A percentile compares a stretch with the other conserved stretches of the same genome.
Evolutionary conservation across 2,888 invertebrate genomes (phyloP).

Genomic region (Diaprepes abbreviatus): DNA sequence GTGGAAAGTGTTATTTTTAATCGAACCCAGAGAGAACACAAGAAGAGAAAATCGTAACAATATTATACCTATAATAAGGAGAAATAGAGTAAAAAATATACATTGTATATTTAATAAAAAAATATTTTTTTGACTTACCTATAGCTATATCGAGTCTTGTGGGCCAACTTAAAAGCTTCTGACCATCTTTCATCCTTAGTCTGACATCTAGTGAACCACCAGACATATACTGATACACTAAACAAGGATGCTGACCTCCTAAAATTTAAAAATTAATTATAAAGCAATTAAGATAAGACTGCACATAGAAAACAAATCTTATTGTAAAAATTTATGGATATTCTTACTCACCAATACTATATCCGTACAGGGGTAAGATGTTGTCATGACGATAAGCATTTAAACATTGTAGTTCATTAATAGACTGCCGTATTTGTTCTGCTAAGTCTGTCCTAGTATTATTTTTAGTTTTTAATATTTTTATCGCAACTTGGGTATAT

Average conservation of each 20-base stretch:
- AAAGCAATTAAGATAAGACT: no score
- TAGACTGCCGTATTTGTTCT: slow-evolving; percentile 76
- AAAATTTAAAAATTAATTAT: no score
- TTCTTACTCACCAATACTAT: slow-evolving; percentile 53
- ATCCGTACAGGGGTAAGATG: slow-evolving; percentile 88
- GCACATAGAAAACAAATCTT: no score
- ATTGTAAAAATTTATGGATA: no score
- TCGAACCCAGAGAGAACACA: no score
- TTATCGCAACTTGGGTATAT: slow-evolving; percentile 89
- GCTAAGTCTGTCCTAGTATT: slow-evolving; percentile 67
- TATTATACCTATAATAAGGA: no score
- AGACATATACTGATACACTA: slow-evolving; percentile 94
- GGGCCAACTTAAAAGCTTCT: slow-evolving; percentile 76
- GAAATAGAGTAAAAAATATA: no score
- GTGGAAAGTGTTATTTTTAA: no score
- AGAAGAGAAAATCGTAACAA: no score
- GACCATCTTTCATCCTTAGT: slow-evolving; percentile 69
- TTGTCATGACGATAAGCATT: slow-evolving; percentile 92
- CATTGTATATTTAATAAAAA: no score
- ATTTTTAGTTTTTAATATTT: slow-evolving; percentile 77
- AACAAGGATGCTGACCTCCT: slow-evolving; percentile 82
- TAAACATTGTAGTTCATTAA: slow-evolving; percentile 82
- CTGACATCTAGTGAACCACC: slow-evolving; percentile 93
- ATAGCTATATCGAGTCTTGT: slow-evolving; percentile 85
- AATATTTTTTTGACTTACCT: slow-evolving; percentile 71